Base-by-base conservation (phyloP, 2,797 vertebrate genomes). In the Cryptoblepharus egeriae region DNA sequence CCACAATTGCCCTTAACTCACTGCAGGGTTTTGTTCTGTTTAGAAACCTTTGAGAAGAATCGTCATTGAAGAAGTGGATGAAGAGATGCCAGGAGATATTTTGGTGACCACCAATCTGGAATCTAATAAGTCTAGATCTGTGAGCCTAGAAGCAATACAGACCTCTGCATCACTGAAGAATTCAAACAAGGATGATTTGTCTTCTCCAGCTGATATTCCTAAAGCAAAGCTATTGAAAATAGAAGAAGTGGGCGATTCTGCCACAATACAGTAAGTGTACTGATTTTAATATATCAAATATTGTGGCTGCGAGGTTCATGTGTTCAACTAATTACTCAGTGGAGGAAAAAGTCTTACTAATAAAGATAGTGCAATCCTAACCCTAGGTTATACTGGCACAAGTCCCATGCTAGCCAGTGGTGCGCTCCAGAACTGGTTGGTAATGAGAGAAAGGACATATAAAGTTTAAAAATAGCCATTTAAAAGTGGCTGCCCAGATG, bases 191-290 rank as follows among this genome's bases (percentile, higher is more conserved):
- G 93, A 91, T 3, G 85, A 89, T 37, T 80, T 89, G 0, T 93
- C 95, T 35, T 92, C 96, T 8, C 58, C 93, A 84, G 91, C 87
- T 4, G 96, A 96, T 3, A 95, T 91, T 69, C 97, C 98, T 35
- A 96, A 93, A 85, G 96, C 97, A 87, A 99, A 99, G 93, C 96
- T 98, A 80, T 95, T 97, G 87, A 98, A 97, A 94, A 98, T 98
- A 4, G 98, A 99, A 93, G 97, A 97, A 94, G 87, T 95, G 3
- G 82, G 93, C 37, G 95, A 96, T 72, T 16, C 42, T 0, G 79
- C 94, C 35, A 67, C 86, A 15, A 60, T 75, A 2, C 88, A 73
- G 96, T 96, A 89, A 95, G 96, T 95, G 76, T 84, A 81, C 22
- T 12, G 20, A 72, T 80, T 70, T 12, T 12, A 78, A 73, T 32